phyloP scores from a whole-genome alignment of 2,888 invertebrate genomes.

The Ctenicera cuprea region DNA sequence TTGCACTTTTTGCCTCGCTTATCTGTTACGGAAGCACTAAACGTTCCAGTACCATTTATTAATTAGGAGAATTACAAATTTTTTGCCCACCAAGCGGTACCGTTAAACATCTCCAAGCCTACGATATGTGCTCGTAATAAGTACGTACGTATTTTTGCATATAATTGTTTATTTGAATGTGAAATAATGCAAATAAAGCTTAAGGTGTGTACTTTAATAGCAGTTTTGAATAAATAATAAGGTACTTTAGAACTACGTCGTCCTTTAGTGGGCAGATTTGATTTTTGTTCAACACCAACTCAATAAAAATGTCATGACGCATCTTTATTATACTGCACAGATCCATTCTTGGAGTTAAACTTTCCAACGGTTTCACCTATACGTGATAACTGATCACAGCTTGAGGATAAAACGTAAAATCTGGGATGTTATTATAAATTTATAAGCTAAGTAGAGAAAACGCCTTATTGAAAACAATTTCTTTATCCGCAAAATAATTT shows the following conservation, averaged over 20 bases:
- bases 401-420: neutral
- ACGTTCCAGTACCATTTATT: constrained; percentile 24
- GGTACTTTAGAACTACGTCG: neutral
- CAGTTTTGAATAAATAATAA: constrained; percentile 32
- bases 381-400: neutral
- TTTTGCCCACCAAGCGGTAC: neutral
- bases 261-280: neutral
- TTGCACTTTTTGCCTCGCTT: constrained; percentile 20
- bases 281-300: neutral
- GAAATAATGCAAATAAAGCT: constrained; percentile 35
- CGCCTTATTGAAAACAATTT: constrained; percentile 1
- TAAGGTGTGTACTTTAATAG: constrained; percentile 37
- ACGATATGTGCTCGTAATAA: constrained; percentile 15
- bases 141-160: constrained; percentile 34
- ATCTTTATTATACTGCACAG: too few relatives aligned
- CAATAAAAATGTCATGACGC: neutral
- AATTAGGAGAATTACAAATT: constrained; percentile 18
- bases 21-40: constrained; percentile 28
- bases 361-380: constrained; percentile 22
- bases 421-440: neutral
- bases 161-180: constrained; percentile 39
- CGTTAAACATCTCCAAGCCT: constrained; percentile 29
- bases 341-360: neutral
- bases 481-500: constrained; percentile 5
- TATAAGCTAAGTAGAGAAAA: constrained; percentile 1